Base-by-base conservation (phyloP, 2,113 vertebrate genomes). In the Hystrix cristata region DNA sequence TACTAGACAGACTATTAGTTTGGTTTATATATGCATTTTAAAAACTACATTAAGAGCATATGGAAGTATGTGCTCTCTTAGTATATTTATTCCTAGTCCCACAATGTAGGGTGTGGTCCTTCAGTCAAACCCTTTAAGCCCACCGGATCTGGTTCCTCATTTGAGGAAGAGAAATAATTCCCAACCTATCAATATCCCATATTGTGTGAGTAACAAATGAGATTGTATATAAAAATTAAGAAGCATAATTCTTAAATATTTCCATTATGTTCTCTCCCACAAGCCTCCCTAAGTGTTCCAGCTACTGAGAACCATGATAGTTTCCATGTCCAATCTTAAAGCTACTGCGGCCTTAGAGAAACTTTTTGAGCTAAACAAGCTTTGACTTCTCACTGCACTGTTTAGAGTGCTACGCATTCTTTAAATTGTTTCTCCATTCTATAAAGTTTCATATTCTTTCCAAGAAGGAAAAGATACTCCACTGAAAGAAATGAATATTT, bases 141-240 rank as follows among this genome's bases (percentile, higher is more conserved):
- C 34, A 91, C 31, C 0, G n/a, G 27, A 11, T n/a, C 60, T 83
- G 7, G 79, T 71, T 93, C 59, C 55, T 85, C 64, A 71, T 25
- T 80, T 25, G 31, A 67, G 21, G 93, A 79, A 74, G 16, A 93
- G 34, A 95, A 95, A 18, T n/a, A 84, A 85, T 95, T 59, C 53
- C 79, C 83, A 14, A 69, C 31, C 13, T 76, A 19, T 43, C 18
- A 43, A 79, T 0, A 69, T 1, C 2, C 2, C 25, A 29, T 16
- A 43, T 43, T 60, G 82, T 25, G 1, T 71, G 27, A 78, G 87
- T 29, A 96, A 80, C 27, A 95, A 92, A 93, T 38, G 64, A 83
- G 29, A 57, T 16, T n/a, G 55, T 16, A n/a, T 12, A 72, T 31
- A 87, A 67, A 87, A 94, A 46, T 7, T 10, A 57, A 60, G 91